Percentiles rank a stretch among this genome's conserved stretches.
These are phyloP conservation scores for Passerina amoena DNA, from an alignment of 2,113 vertebrate genomes.

Conservation along the genomic window DNA sequence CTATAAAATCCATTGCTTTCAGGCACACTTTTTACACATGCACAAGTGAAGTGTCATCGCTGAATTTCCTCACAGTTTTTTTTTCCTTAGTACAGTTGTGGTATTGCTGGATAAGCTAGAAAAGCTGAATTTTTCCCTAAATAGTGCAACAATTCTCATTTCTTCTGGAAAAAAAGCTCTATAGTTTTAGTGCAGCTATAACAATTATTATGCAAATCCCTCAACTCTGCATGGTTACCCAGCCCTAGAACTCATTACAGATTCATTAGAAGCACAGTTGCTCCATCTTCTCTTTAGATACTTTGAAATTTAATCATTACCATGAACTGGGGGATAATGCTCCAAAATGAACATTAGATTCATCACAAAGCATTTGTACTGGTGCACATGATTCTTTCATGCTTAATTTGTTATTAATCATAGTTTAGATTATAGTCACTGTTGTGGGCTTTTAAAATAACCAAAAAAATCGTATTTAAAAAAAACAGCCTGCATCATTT, in stretches of 20 bases:
- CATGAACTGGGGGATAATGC: background rate
- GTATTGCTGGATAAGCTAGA: background rate
- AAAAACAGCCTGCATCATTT: background rate
- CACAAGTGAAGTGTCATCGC: background rate
- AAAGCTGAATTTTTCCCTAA: background rate
- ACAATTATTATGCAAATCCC: constrained; percentile 45
- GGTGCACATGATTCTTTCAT: background rate
- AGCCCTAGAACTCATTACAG: constrained; percentile 53
- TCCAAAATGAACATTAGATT: background rate
- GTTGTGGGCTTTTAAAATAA: background rate
- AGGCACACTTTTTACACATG: background rate
- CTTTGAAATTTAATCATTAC: constrained; percentile 39
- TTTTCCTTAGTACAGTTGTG: background rate
- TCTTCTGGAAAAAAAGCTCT: background rate
- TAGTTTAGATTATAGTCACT: background rate
- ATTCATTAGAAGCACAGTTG: constrained; percentile 58
- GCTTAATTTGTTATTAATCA: constrained; percentile 40
- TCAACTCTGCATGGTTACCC: constrained; percentile 17
- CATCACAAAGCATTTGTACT: constrained; percentile 27
- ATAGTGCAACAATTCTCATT: background rate
- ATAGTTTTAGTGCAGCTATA: constrained; percentile 3
- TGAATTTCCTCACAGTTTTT: background rate
- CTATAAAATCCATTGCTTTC: background rate
- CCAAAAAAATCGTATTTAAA: background rate
- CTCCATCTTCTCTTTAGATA: constrained; percentile 36